These are phyloP conservation scores for Circaetus cinerascens DNA, from an alignment of 2,113 vertebrate species.

Conservation along the genomic window DNA sequence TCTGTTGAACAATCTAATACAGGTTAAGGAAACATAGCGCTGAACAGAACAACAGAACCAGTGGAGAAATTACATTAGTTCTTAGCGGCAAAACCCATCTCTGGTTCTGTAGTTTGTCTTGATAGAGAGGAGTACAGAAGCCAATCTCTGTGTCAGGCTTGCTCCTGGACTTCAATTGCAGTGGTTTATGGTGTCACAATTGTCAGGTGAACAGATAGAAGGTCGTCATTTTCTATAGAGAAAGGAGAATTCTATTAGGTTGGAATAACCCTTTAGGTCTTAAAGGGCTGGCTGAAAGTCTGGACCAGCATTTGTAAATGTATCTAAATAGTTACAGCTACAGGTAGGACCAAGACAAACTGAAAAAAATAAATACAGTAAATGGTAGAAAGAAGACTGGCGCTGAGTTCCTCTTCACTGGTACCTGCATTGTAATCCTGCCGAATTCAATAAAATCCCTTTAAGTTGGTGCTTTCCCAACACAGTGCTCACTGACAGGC, in stretches of 20 bases:
- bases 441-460: not conserved
- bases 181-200: not conserved
- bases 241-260: not conserved
- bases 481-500: not conserved
- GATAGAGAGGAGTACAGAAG: not conserved
- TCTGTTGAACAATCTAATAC: not conserved
- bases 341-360: not conserved
- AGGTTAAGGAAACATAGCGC: not conserved
- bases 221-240: not conserved
- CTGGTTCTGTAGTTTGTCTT: not conserved
- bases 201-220: not conserved
- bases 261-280: not conserved
- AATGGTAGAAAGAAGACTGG: not conserved
- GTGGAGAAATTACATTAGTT: not conserved
- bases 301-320: not conserved
- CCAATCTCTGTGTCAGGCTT: not conserved
- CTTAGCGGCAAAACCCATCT: not conserved
- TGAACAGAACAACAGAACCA: not conserved
- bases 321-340: not conserved
- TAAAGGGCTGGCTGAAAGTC: not conserved
- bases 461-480: not conserved
- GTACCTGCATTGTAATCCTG: not conserved
- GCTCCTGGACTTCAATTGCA: not conserved
- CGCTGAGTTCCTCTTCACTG: not conserved
- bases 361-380: not conserved